Percentiles rank a stretch among this genome's conserved stretches.
Evolutionary conservation across 2,113 vertebrate species (phyloP).

Genomic region (Epinephelus fuscoguttatus): DNA sequence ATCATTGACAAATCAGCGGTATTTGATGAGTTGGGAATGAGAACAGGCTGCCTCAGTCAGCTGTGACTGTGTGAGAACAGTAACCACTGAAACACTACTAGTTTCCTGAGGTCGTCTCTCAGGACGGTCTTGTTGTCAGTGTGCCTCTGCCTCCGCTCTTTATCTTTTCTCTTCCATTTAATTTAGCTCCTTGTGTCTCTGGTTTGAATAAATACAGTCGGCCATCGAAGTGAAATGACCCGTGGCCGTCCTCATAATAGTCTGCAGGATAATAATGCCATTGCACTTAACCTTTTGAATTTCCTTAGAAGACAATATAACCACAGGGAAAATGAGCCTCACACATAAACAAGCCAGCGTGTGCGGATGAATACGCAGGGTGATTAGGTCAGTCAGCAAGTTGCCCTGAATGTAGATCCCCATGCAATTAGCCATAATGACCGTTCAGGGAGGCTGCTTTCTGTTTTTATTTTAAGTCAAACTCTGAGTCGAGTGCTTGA

Average conservation of each 20-base stretch:
- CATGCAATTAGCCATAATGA: not conserved
- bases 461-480: not conserved
- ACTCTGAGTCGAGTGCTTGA: not conserved
- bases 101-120: not conserved
- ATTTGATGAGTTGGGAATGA: no score
- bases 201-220: not conserved
- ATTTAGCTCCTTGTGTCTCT: not conserved
- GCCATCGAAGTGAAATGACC: not conserved
- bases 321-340: not conserved
- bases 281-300: not conserved
- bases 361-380: not conserved
- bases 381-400: not conserved
- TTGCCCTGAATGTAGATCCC: not conserved
- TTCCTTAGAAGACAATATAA: not conserved
- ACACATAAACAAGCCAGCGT: not conserved
- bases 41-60: no score
- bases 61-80: not conserved
- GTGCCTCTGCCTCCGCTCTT: not conserved
- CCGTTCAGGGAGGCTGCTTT: not conserved
- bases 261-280: not conserved
- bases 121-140: not conserved
- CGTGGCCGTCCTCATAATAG: not conserved
- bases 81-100: not conserved
- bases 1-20: no score
- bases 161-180: not conserved